Conservation (phyloP, 2,888 invertebrate species). For the Ormyrus labotus region DNA sequence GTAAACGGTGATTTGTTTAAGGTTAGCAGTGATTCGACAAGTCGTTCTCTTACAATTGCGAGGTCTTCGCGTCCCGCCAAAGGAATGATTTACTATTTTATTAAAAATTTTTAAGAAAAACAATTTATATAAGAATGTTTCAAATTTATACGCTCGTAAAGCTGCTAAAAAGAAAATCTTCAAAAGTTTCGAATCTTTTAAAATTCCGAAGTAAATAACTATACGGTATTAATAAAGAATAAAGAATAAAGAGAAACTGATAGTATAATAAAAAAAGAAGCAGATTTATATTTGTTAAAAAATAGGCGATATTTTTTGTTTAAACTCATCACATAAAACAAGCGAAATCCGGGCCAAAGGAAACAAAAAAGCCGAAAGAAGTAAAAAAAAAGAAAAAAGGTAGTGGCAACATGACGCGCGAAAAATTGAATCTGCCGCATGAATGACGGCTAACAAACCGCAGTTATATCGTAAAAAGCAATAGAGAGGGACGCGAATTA, state of each 20-base stretch:
- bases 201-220: too few relatives aligned
- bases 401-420: conserved; percentile 54
- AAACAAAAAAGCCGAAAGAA: conserved; percentile 21
- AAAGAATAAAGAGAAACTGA: not conserved
- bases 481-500: conserved; percentile 74
- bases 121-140: not conserved
- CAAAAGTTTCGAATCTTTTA: too few relatives aligned
- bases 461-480: conserved; percentile 75
- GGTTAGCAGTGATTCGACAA: too few relatives aligned
- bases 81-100: not conserved
- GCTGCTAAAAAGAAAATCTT: too few relatives aligned
- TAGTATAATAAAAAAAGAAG: conserved; percentile 25
- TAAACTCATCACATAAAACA: not conserved
- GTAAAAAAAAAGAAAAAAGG: conserved; percentile 42
- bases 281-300: conserved; percentile 24
- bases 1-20: too few relatives aligned
- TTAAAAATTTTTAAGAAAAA: too few relatives aligned
- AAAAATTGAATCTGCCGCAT: conserved; percentile 72
- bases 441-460: conserved; percentile 76
- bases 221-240: too few relatives aligned
- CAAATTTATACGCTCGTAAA: too few relatives aligned
- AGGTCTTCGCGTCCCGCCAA: too few relatives aligned
- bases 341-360: conserved; percentile 12
- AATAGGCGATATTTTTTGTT: conserved; percentile 2
- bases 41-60: too few relatives aligned